These are phyloP conservation scores for Neocrepidodera transversa DNA, from an alignment of 2,888 invertebrate species.

Conservation along the genomic window DNA sequence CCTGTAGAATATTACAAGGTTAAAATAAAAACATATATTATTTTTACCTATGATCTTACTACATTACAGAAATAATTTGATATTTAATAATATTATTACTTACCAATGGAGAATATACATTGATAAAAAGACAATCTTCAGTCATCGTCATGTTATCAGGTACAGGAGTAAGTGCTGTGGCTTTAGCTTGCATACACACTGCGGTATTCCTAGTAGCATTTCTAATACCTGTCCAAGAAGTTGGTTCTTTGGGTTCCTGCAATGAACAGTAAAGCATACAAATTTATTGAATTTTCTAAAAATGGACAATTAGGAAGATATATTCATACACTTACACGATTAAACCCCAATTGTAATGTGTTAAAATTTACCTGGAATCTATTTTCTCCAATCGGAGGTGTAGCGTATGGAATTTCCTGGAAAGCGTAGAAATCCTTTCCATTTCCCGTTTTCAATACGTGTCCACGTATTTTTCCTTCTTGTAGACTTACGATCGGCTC, in stretches of 20 bases:
- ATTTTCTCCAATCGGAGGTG: conserved; percentile 31
- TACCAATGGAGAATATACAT: conserved; percentile 44
- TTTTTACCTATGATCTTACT: too few relatives aligned
- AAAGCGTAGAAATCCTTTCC: conserved; percentile 29
- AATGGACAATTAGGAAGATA: too few relatives aligned
- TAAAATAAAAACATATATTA: neutral
- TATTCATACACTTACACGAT: too few relatives aligned
- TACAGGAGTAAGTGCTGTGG: conserved; percentile 26
- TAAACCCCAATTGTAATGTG: too few relatives aligned
- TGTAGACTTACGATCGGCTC: conserved; percentile 19
- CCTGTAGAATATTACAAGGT: too few relatives aligned
- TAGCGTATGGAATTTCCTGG: conserved; percentile 39
- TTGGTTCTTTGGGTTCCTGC: conserved; percentile 40
- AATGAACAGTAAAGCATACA: too few relatives aligned
- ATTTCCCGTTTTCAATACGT: conserved; percentile 5
- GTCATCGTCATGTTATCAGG: conserved; percentile 25
- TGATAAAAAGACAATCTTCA: conserved; percentile 46
- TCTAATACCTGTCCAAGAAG: conserved; percentile 37
- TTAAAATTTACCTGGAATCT: conserved; percentile 31
- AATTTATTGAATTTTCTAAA: too few relatives aligned
- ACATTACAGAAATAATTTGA: too few relatives aligned
- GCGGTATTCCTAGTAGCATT: conserved; percentile 37
- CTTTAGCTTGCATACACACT: conserved; percentile 37
- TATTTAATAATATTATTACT: too few relatives aligned
- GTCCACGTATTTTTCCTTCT: conserved; percentile 25